Conservation (phyloP, 2,797 vertebrate genomes). For the Holocentrus rufus region DNA sequence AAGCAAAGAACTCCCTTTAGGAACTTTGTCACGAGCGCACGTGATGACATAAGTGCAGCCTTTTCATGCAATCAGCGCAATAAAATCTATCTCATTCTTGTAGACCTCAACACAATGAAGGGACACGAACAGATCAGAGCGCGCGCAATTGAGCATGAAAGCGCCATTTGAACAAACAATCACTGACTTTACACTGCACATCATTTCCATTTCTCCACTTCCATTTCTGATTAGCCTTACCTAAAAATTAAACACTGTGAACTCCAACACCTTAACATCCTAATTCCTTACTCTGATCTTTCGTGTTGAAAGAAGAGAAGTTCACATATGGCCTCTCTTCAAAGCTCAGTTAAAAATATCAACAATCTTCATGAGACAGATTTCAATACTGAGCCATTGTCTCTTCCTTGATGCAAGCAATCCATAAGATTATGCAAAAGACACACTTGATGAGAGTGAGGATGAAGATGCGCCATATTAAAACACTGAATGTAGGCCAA, state of each 20-base stretch:
- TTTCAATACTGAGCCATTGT: neutral
- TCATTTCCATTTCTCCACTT: no score
- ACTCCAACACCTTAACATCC: neutral
- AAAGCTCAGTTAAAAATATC: neutral
- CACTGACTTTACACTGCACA: no score
- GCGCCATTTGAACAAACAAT: no score
- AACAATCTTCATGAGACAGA: neutral
- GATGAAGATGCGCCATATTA: constrained; percentile 33
- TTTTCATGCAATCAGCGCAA: no score
- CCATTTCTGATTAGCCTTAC: no score
- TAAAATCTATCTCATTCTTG: no score
- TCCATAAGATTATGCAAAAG: constrained; percentile 22
- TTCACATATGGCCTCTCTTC: neutral
- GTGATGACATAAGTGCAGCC: no score
- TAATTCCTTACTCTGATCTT: neutral
- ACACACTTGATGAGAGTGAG: constrained; percentile 36
- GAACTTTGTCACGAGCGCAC: no score
- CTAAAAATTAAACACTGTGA: neutral
- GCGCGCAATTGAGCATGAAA: no score
- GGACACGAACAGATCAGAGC: no score
- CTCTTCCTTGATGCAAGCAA: constrained; percentile 2
- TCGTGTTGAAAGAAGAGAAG: neutral
- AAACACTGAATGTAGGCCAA: constrained; percentile 24
- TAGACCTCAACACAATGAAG: no score
- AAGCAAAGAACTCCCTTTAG: no score